Conservation (phyloP, 1,140 invertebrate genomes). For the Calliopsis andreniformis region DNA sequence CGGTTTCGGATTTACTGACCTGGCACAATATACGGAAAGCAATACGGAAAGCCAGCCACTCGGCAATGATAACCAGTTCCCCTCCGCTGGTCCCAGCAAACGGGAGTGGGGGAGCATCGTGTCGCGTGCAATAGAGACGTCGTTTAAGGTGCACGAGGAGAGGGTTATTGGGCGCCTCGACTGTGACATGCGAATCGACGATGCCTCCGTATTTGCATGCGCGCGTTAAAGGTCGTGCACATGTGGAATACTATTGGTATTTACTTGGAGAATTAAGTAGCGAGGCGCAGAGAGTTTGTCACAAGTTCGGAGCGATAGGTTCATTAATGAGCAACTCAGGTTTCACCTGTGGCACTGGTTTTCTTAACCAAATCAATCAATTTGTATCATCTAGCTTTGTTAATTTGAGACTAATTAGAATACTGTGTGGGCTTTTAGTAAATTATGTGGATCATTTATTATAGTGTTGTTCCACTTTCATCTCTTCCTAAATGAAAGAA, state of each 20-base stretch:
- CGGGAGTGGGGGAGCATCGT: conserved; percentile 41
- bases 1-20: conserved; percentile 80
- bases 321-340: too few relatives aligned
- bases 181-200: conserved; percentile 17
- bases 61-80: conserved; percentile 63
- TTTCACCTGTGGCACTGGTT: too few relatives aligned
- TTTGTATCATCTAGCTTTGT: too few relatives aligned
- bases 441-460: too few relatives aligned
- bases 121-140: conserved; percentile 54
- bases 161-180: conserved; percentile 43
- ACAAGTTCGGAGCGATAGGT: too few relatives aligned
- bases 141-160: conserved; percentile 28
- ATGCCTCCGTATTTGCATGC: background rate
- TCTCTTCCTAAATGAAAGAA: too few relatives aligned
- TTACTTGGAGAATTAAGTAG: too few relatives aligned
- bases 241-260: background rate
- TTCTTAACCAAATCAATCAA: too few relatives aligned
- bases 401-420: too few relatives aligned
- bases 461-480: too few relatives aligned
- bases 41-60: conserved; percentile 63
- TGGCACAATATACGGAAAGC: conserved; percentile 75
- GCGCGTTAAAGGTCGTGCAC: background rate
- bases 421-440: too few relatives aligned
- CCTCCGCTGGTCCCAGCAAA: conserved; percentile 23
- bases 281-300: too few relatives aligned